These are phyloP conservation scores for Tapirus indicus DNA, from an alignment of 2,797 vertebrate species.

Conservation along the genomic window DNA sequence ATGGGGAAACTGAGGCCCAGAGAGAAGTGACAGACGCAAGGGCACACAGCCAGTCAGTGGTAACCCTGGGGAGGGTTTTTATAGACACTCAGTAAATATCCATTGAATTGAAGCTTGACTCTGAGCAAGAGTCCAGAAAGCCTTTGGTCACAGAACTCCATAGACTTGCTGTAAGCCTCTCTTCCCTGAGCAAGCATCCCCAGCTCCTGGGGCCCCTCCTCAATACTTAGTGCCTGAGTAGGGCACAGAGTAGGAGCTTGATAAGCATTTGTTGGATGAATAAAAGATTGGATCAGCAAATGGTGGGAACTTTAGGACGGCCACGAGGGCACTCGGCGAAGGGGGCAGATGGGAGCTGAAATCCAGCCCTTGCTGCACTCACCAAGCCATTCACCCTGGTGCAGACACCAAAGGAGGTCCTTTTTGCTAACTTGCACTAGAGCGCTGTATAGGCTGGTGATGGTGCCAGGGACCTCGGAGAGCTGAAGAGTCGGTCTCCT, in stretches of 20 bases:
- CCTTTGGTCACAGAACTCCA: background rate
- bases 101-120: background rate
- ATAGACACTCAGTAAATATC: background rate
- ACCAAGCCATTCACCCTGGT: background rate
- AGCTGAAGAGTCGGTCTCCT: background rate
- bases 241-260: background rate
- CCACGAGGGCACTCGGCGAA: background rate
- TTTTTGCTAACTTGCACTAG: constrained; percentile 6
- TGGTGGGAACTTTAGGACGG: background rate
- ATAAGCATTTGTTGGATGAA: background rate
- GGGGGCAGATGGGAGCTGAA: background rate
- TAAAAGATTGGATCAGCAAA: background rate
- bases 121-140: background rate
- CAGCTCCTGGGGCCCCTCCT: background rate
- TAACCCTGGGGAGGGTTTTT: background rate
- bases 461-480: background rate
- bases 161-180: background rate
- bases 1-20: constrained; percentile 6
- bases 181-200: background rate
- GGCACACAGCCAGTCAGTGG: background rate
- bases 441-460: background rate
- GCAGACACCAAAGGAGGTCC: background rate
- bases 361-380: background rate
- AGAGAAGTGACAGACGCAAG: background rate
- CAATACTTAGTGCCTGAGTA: background rate